A percentile compares a stretch with the other conserved stretches of the same genome.
These are phyloP conservation scores for Benitochromis conjunctus DNA, from an alignment of 2,113 vertebrate genomes.

Conservation along the genomic window DNA sequence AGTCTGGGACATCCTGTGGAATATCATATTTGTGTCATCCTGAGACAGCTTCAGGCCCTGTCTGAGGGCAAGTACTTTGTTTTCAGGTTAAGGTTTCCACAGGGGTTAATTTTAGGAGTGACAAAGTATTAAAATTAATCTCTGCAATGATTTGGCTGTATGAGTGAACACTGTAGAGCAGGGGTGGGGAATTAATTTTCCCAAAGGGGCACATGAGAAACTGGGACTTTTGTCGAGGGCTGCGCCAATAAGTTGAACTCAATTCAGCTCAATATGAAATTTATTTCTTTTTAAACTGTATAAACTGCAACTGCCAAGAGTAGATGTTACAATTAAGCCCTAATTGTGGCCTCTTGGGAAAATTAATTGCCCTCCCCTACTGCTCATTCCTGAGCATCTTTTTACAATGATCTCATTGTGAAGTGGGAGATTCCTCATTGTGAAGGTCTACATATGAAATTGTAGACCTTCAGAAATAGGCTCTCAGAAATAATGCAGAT, in stretches of 20 bases:
- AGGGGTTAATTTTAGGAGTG: not conserved
- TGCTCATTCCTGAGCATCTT: not conserved
- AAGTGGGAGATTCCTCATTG: conserved; percentile 6
- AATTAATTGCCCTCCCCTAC: not conserved
- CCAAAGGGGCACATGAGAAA: not conserved
- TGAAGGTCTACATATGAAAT: conserved; percentile 14
- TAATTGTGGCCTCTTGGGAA: not conserved
- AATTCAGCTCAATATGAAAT: not conserved
- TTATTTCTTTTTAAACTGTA: not conserved
- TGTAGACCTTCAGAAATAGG: conserved; percentile 19
- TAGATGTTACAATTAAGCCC: not conserved
- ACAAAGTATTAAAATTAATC: not conserved
- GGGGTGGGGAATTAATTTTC: not conserved
- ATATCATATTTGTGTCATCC: not conserved
- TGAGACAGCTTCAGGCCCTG: not conserved
- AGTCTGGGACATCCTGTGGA: not conserved
- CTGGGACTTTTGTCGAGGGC: not conserved
- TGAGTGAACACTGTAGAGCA: not conserved
- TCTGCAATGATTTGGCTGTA: not conserved
- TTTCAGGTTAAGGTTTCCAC: not conserved
- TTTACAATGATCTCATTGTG: not conserved
- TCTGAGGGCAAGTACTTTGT: not conserved
- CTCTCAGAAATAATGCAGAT: conserved; percentile 35
- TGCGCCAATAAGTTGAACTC: not conserved
- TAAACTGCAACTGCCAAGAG: not conserved